Evolutionary conservation across 2,888 invertebrate species (phyloP), one percentile per base, ranked within the genome.

Genomic region (Eilema griseolum): DNA sequence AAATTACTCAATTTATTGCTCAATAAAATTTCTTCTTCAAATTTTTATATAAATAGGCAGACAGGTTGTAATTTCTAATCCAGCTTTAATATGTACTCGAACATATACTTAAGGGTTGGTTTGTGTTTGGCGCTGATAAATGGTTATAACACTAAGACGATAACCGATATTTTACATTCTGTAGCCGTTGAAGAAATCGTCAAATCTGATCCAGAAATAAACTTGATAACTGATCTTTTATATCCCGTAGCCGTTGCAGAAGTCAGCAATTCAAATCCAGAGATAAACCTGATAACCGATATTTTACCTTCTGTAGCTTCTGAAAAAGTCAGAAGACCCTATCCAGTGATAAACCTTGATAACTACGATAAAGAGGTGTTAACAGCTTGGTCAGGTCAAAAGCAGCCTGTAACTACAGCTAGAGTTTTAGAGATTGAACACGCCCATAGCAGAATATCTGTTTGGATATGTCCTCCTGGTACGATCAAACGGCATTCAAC

Each of bases 321-420:
- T 52, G 52, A n/a, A n/a, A n/a, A 20, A 16, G 20, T 26, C 11
- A 41, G 62, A 16, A 62, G 16, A 24, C 11, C 62, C 10, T 20
- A 62, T 41, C 26, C 41, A 20, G 24, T 62, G 41, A 62, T 62
- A 62, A 62, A 62, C 62, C 41, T 62, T 16, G 41, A 62, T 23
- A 10, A 41, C 26, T 62, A 62, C 20, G 62, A 62, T 20, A 41
- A 26, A 26, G 62, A 41, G 11, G 11, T 62, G 23, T 20, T 62
- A 7, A 62, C 37, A 26, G 62, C 62, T 41, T 62, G 41, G 62
- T 41, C 41, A 4, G 41, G 26, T 11, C 37, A 26, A 20, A 26
- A 41, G 41, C 62, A 62, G 24, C 20, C 41, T 41, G 14, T 7
- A 26, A 20, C 3, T 16, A 26, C 3, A 31, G 16, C 26, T 11